Percentiles rank a stretch among this genome's conserved stretches.
Evolutionary conservation across 2,797 vertebrate species (phyloP).

Genomic region (Sylvia borin): DNA sequence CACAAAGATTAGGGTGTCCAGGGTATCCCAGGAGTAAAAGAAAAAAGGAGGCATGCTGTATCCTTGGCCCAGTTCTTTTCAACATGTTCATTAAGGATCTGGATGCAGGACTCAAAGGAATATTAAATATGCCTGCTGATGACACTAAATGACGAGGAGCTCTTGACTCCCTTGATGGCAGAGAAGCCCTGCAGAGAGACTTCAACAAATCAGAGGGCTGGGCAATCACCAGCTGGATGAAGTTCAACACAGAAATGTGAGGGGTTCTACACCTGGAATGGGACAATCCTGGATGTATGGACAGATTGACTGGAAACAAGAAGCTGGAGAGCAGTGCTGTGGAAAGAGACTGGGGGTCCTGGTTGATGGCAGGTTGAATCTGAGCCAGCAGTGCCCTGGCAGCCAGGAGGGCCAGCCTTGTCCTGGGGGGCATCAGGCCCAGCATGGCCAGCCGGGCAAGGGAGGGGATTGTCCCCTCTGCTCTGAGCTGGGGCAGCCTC

Average conservation of each 20-base stretch:
- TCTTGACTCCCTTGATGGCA: background rate
- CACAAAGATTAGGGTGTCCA: background rate
- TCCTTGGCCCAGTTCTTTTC: background rate
- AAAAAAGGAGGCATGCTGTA: background rate
- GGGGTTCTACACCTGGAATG: background rate
- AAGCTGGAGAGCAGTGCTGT: background rate
- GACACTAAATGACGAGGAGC: background rate
- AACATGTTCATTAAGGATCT: background rate
- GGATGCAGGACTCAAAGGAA: background rate
- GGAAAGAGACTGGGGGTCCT: background rate
- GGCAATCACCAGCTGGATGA: background rate
- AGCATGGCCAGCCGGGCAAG: rapidly evolving
- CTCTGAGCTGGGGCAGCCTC: rapidly evolving
- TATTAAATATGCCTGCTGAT: background rate
- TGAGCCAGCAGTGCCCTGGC: background rate
- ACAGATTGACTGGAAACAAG: background rate
- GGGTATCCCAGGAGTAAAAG: background rate
- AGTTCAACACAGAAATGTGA: background rate
- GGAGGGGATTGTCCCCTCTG: background rate
- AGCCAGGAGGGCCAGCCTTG: background rate
- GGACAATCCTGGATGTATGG: background rate
- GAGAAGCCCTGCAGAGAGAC: background rate
- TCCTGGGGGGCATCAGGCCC: background rate
- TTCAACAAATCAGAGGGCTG: background rate
- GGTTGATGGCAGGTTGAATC: rapidly evolving